Conservation (phyloP, 2,113 vertebrate genomes). For the Galbula dea region DNA sequence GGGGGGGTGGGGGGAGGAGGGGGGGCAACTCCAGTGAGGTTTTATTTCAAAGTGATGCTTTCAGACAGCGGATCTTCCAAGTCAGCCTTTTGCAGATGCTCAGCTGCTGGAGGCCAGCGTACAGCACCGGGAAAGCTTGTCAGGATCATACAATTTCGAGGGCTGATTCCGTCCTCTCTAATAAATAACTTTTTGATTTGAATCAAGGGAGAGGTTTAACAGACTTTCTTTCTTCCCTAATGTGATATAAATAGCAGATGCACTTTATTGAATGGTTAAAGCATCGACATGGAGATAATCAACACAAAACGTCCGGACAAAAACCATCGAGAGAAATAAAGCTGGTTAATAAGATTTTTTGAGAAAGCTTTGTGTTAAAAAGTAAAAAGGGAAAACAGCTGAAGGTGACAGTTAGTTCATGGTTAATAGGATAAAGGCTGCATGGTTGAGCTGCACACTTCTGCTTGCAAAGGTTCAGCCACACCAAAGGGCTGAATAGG, state of each 20-base stretch:
- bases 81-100: neutral
- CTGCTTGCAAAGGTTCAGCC: slow-evolving; percentile 78
- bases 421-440: slow-evolving; percentile 95
- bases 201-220: slow-evolving; percentile 76
- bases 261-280: slow-evolving; percentile 92
- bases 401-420: slow-evolving; percentile 99
- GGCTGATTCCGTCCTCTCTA: slow-evolving; percentile 24
- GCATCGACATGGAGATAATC: slow-evolving; percentile 84
- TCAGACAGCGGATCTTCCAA: neutral
- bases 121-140: neutral
- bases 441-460: slow-evolving; percentile 88
- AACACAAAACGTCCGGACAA: slow-evolving; percentile 81
- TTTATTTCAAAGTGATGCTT: slow-evolving; percentile 3
- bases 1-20: neutral
- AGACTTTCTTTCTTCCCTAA: slow-evolving; percentile 72
- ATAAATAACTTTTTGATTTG: slow-evolving; percentile 82
- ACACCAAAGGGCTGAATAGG: slow-evolving; percentile 80
- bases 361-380: slow-evolving; percentile 85
- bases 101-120: neutral
- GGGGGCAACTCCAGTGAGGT: neutral
- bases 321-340: slow-evolving; percentile 91
- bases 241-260: slow-evolving; percentile 94
- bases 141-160: neutral
- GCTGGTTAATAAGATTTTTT: slow-evolving; percentile 90
- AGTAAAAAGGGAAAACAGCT: slow-evolving; percentile 90